Base-by-base conservation (phyloP, 2,888 invertebrate species). In the Mesorhabditis belari region DNA sequence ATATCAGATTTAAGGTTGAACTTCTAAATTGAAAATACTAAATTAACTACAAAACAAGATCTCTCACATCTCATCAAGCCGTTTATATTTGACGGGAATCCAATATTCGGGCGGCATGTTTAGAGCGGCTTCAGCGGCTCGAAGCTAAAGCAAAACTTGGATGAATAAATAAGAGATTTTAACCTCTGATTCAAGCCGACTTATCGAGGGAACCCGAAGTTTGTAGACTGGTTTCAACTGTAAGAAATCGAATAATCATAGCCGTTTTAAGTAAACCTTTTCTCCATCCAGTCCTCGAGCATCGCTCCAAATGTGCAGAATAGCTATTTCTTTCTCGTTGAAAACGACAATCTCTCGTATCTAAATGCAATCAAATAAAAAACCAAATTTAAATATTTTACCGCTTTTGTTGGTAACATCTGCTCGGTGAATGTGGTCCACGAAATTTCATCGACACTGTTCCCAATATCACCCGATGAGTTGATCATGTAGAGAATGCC, bases 341-440 rank as follows among this genome's bases (percentile, higher is more conserved):
- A 70, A 67, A 5, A 76, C 74, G 24, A 71, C 62, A 21, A 77
- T 70, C 52, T 63, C 60, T 24, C 69, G 66, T 17, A 74, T 62
- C 68, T 66, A 28, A 51, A 70, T 50, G 25, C 9, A 50, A 25
- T 44, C 26, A 54, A 24, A 12, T 50, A 4, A 29, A 4, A 52
- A 60, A 3, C 28, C 1, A n/a, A 50, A 3, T 24, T 19, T 4
- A 44, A 12, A 1, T 25, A 50, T 25, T 26, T n/a, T 12, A 83
- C 94, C 85, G 95, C 94, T 17, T 95, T 95, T 80, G 90, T 91
- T 0, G 90, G 88, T 59, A 96, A 83, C 90, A 96, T 91, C 65
- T 92, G 89, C 82, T 93, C 89, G 0, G 92, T 87, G 84, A 96
- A 96, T 83, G 95, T 94, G 83, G 92, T 92, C 95, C 95, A 96